phyloP scores from a whole-genome alignment of 2,797 vertebrate genomes.

The Cuniculus paca region DNA sequence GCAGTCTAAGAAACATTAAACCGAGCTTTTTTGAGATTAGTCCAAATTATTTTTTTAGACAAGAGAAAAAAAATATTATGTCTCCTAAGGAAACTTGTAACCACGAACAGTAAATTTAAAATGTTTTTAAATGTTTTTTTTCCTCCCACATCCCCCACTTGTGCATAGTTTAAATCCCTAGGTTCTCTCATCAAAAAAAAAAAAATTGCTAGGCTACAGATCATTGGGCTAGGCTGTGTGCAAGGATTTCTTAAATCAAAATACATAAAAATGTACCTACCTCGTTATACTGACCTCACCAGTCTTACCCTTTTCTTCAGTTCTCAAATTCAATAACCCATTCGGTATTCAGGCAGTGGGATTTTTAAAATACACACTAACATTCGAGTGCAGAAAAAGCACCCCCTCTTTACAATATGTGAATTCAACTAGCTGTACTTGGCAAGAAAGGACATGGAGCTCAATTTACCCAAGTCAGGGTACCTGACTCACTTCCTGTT shows the following conservation, averaged over 20 bases:
- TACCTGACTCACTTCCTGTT: constrained; percentile 15
- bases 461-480: background rate
- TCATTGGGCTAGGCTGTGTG: constrained; percentile 17
- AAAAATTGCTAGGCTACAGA: constrained; percentile 31
- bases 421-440: background rate
- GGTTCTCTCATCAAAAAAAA: constrained; percentile 61
- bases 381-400: background rate
- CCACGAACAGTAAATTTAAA: constrained; percentile 82
- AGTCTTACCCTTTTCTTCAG: background rate
- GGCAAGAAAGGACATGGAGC: background rate
- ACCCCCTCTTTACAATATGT: background rate
- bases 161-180: constrained; percentile 67
- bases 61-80: constrained; percentile 77
- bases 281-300: background rate
- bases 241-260: constrained; percentile 33
- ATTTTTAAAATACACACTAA: background rate
- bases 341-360: background rate
- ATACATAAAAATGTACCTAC: background rate
- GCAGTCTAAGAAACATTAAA: constrained; percentile 84
- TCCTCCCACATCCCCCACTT: constrained; percentile 66
- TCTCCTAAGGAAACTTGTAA: constrained; percentile 82
- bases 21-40: constrained; percentile 85
- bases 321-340: background rate
- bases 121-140: constrained; percentile 59
- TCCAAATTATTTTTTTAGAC: constrained; percentile 81